These are phyloP conservation scores for Moxostoma hubbsi DNA, from an alignment of 2,797 vertebrate species.

Conservation along the genomic window DNA sequence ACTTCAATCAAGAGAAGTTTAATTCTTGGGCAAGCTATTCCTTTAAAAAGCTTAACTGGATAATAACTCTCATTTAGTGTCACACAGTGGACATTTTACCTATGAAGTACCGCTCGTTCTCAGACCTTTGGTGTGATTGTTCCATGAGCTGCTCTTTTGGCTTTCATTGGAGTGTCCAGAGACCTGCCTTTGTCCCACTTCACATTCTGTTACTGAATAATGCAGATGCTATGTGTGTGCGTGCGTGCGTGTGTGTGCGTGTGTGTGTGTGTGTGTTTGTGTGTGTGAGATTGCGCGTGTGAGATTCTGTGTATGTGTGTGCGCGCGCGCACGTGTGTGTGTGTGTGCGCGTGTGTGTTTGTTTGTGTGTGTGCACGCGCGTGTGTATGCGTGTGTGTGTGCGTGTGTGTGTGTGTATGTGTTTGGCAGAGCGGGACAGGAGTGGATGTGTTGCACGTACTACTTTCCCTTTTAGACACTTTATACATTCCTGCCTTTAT, in stretches of 20 bases:
- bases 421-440: constrained; percentile 11
- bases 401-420: neutral
- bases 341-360: neutral
- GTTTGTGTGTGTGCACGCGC: neutral
- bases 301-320: too few relatives aligned
- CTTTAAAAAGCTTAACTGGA: too few relatives aligned
- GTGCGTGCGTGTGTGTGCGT: too few relatives aligned
- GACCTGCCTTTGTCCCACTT: constrained; percentile 39
- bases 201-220: constrained; percentile 43
- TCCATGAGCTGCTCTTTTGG: constrained; percentile 16
- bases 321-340: neutral
- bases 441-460: constrained; percentile 56
- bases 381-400: neutral
- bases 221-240: constrained; percentile 13
- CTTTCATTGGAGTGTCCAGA: neutral
- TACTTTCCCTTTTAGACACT: neutral
- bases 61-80: too few relatives aligned
- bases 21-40: too few relatives aligned
- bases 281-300: neutral
- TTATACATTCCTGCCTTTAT: neutral
- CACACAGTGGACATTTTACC: too few relatives aligned
- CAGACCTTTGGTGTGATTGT: neutral
- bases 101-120: neutral
- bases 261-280: constrained; percentile 18
- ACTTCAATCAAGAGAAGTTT: too few relatives aligned